Base-by-base conservation (phyloP, 2,797 vertebrate genomes). In the Jordanella pulchra region DNA sequence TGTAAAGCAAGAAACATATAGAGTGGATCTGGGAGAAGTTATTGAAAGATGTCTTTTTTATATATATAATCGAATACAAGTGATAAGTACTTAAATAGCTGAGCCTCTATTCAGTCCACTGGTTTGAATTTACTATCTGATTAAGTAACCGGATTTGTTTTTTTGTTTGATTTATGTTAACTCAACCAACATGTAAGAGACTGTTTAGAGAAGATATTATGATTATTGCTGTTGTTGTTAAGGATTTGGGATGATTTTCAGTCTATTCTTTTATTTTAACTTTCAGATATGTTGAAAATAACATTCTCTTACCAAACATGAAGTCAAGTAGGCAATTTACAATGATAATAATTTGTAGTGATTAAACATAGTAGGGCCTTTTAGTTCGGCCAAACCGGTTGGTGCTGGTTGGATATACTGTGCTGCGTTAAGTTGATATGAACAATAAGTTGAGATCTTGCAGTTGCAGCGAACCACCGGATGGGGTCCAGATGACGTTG, bases 401-500 rank as follows among this genome's bases (percentile, higher is more conserved):
- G 61, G 54, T 30, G 0, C 48, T 77, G 58, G 42, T 73, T 80
- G 74, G 18, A 73, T 67, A 60, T 67, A 68, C 69, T 56, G 71
- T 47, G 51, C 39, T 17, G 39, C 64, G 58, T 61, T 25, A 42
- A n/a, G 3, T 32, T 76, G 81, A 32, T 54, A 50, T 27, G 21
- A 86, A 83, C 82, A 86, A 79, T 83, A 68, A 76, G 13, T 48
- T 63, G 11, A 23, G 4, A 35, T 39, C 2, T 6, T 88, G 89
- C 81, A 83, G 35, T 91, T 82, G 23, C 75, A 13, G 17, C 1
- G 1, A 71, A 32, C 61, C 1, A 54, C 86, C 89, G 21, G 21
- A 0, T 14, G 86, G 79, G 64, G 84, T 71, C 58, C 27, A 4
- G 54, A 73, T 81, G 87, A 89, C 88, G 83, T 71, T 7, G 70